These are phyloP conservation scores for Syndactyla subalaris DNA, from an alignment of 2,797 vertebrate species.

Conservation along the genomic window DNA sequence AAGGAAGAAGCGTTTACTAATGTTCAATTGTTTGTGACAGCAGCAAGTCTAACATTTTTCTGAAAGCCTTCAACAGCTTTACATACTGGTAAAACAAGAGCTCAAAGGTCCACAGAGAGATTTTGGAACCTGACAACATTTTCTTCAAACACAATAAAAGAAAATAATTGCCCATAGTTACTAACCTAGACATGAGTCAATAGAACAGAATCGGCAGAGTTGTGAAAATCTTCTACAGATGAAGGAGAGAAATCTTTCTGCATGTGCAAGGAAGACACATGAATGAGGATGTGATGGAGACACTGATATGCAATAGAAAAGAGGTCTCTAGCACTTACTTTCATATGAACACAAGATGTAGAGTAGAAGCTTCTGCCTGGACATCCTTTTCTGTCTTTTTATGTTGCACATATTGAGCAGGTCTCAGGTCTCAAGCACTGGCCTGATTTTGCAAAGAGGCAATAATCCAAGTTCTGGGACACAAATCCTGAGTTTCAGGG, in stretches of 20 bases:
- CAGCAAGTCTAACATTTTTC: not conserved
- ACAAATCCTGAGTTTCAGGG: not conserved
- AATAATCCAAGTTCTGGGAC: not conserved
- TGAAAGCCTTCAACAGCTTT: not conserved
- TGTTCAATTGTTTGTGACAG: not conserved
- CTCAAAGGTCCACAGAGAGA: not conserved
- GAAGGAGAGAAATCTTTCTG: not conserved
- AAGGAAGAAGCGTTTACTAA: not conserved
- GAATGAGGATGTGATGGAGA: not conserved
- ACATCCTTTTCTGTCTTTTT: not conserved
- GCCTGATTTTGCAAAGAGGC: not conserved
- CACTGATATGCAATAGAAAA: not conserved
- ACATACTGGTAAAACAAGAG: not conserved
- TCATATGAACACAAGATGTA: not conserved
- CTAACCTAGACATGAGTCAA: not conserved
- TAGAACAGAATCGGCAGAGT: not conserved
- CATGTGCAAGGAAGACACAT: not conserved
- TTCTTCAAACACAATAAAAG: not conserved
- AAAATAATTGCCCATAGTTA: not conserved
- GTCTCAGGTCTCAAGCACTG: not conserved
- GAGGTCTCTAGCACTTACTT: not conserved
- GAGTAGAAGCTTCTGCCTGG: not conserved
- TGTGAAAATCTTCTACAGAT: not conserved
- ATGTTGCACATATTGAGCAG: not conserved
- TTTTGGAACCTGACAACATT: not conserved